These are phyloP conservation scores for Dendrolimus kikuchii DNA, from an alignment of 1,140 invertebrate genomes.

Conservation along the genomic window DNA sequence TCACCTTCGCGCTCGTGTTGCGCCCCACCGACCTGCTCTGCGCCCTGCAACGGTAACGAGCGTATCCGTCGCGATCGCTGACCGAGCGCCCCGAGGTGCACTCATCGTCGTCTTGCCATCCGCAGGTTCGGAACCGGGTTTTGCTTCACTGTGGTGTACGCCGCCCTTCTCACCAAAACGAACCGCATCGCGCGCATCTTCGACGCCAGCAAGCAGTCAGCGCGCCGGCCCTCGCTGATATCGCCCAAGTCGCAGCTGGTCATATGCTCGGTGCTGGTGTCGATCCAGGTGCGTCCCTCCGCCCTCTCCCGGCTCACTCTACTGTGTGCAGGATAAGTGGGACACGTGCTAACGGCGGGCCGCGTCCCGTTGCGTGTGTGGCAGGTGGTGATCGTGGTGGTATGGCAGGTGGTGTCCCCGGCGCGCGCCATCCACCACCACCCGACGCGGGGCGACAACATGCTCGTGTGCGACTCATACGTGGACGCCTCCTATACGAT, in stretches of 20 bases:
- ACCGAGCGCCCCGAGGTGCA: neutral
- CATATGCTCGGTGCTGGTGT: conserved; percentile 89
- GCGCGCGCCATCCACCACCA: conserved; percentile 90
- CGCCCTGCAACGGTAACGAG: conserved; percentile 80
- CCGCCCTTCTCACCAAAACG: conserved; percentile 92
- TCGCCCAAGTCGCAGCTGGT: conserved; percentile 94
- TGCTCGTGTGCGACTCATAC: conserved; percentile 90
- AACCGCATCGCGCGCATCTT: conserved; percentile 94
- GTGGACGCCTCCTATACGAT: conserved; percentile 91
- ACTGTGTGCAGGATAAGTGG: too few species aligned
- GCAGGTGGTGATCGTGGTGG: conserved; percentile 85
- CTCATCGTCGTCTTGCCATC: conserved; percentile 23
- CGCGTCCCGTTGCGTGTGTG: neutral
- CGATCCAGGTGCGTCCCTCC: conserved; percentile 77
- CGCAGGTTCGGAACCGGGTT: conserved; percentile 89
- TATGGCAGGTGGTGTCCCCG: conserved; percentile 91
- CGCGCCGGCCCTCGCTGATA: conserved; percentile 91
- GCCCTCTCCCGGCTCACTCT: too few species aligned
- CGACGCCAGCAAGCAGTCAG: conserved; percentile 89
- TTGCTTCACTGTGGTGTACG: conserved; percentile 94
- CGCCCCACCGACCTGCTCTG: conserved; percentile 84
- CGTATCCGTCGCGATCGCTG: too few species aligned
- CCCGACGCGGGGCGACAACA: conserved; percentile 90
- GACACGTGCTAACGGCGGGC: too few species aligned
- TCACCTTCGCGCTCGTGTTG: conserved; percentile 88